phyloP scores from a whole-genome alignment of 2,113 vertebrate genomes.

The Rhegmatorhina hoffmannsi region DNA sequence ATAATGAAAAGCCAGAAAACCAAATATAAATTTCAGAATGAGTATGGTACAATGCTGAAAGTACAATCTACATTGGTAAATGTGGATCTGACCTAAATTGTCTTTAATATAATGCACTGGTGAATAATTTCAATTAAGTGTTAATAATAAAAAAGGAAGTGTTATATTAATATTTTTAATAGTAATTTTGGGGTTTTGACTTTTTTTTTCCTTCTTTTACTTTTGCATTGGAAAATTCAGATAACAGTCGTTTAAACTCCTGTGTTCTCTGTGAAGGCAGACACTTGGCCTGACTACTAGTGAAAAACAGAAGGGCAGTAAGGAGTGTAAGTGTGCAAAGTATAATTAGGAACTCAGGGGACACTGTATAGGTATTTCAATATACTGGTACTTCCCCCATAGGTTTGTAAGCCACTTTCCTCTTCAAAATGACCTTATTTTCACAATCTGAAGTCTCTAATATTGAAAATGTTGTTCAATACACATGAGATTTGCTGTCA shows the following conservation, averaged over 20 bases:
- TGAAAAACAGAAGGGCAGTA: background rate
- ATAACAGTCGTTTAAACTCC: background rate
- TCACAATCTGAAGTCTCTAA: background rate
- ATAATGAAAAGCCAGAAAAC: background rate
- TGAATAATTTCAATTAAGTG: slow-evolving; percentile 33
- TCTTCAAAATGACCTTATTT: background rate
- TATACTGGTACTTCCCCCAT: background rate
- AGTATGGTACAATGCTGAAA: background rate
- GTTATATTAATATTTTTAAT: too few relatives aligned
- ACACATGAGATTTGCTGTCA: background rate
- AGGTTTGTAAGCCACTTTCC: background rate
- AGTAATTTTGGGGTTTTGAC: too few relatives aligned
- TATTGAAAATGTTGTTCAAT: background rate
- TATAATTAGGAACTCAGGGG: background rate
- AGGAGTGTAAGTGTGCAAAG: background rate
- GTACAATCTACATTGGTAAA: background rate
- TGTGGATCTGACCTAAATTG: slow-evolving; percentile 10
- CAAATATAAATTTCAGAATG: background rate
- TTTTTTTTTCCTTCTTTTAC: background rate
- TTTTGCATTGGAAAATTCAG: background rate
- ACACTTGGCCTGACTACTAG: background rate
- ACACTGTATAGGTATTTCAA: background rate
- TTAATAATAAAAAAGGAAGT: background rate
- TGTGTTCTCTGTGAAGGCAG: background rate
- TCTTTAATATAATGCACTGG: background rate